Percentiles rank a stretch among this genome's conserved stretches.
Evolutionary conservation across 2,797 vertebrate species (phyloP).

Genomic region (Brachyrhaphis roseni): DNA sequence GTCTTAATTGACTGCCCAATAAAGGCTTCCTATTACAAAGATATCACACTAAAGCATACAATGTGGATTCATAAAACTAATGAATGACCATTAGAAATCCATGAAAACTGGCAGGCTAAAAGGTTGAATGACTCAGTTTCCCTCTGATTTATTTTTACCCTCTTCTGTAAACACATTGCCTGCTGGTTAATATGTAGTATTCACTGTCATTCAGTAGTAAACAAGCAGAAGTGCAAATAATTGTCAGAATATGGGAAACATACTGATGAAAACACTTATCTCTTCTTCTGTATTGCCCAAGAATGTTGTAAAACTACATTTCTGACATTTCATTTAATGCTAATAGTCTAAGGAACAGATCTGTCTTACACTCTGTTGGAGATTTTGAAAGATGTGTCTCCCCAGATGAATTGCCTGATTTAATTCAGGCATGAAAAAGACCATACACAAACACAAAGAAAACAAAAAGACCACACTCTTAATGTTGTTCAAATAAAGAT

Average conservation of each 20-base stretch:
- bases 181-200: background rate
- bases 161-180: background rate
- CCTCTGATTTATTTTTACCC: no score
- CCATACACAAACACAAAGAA: background rate
- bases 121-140: background rate
- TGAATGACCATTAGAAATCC: background rate
- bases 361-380: background rate
- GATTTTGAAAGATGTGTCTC: background rate
- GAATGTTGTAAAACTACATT: background rate
- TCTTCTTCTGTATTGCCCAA: background rate
- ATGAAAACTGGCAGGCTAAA: background rate
- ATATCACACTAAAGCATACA: background rate
- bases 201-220: background rate
- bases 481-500: conserved; percentile 11
- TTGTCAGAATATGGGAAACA: background rate
- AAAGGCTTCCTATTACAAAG: background rate
- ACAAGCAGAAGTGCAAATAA: background rate
- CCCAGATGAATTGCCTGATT: background rate
- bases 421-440: background rate
- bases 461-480: conserved; percentile 9
- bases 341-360: background rate
- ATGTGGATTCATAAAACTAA: background rate
- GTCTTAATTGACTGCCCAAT: background rate
- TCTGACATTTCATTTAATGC: background rate
- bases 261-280: background rate